These are phyloP conservation scores for Pyrocephalus nanus DNA, from an alignment of 2,797 vertebrate genomes.

Conservation along the genomic window DNA sequence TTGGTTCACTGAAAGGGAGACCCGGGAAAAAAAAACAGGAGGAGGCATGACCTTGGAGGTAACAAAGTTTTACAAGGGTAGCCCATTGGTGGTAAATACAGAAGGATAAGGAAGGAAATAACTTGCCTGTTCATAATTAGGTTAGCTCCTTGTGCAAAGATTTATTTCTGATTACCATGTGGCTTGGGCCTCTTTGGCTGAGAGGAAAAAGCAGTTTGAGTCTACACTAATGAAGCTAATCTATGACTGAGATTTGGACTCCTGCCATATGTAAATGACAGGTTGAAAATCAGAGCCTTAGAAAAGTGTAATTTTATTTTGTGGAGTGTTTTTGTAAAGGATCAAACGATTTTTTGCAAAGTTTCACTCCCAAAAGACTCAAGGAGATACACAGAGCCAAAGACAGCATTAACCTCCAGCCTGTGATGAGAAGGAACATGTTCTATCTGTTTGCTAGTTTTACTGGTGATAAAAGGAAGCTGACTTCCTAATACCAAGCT, in stretches of 20 bases:
- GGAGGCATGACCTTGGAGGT: neutral
- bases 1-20: neutral
- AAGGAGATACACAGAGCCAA: neutral
- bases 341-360: neutral
- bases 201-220: neutral
- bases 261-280: neutral
- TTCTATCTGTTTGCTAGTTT: neutral
- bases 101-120: neutral
- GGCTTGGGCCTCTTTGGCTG: neutral
- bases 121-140: neutral
- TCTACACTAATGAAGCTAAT: neutral
- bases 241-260: constrained; percentile 1
- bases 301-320: neutral
- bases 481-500: neutral
- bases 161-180: neutral
- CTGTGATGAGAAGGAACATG: neutral
- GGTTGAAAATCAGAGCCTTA: neutral
- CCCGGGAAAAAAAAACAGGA: neutral
- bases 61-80: neutral
- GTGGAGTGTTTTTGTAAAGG: neutral
- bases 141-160: neutral
- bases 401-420: neutral
- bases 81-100: neutral
- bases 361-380: neutral
- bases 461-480: neutral